Evolutionary conservation across 2,797 vertebrate genomes (phyloP).

Genomic region (Anolis apletophallus): DNA sequence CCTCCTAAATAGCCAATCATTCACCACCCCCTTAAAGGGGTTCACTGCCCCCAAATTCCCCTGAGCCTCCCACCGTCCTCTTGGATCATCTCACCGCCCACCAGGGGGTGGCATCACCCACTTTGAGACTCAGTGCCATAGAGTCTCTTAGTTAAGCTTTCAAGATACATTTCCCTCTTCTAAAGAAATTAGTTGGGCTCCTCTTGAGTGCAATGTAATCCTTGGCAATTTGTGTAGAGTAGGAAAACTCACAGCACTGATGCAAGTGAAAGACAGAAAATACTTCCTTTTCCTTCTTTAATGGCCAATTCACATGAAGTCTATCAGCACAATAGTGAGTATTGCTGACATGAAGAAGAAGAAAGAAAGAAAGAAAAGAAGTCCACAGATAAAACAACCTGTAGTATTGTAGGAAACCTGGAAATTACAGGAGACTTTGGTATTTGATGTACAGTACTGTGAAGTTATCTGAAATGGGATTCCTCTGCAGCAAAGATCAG

Average conservation of each 20-base stretch:
- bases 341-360: constrained; percentile 26
- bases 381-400: constrained; percentile 16
- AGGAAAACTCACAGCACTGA: constrained; percentile 1
- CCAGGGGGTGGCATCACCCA: too few relatives aligned
- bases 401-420: background rate
- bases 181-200: background rate
- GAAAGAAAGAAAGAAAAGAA: background rate
- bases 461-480: constrained; percentile 8
- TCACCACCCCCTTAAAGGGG: too few relatives aligned
- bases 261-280: background rate
- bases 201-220: background rate
- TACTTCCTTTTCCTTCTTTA: background rate
- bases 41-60: too few relatives aligned
- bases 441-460: background rate
- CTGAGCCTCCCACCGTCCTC: too few relatives aligned
- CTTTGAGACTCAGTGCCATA: too few relatives aligned
- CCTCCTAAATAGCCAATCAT: too few relatives aligned
- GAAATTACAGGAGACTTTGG: background rate
- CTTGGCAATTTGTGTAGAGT: constrained; percentile 12
- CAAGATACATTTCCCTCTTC: background rate
- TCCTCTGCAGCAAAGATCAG: constrained; percentile 57
- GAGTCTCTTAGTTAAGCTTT: background rate
- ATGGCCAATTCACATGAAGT: background rate
- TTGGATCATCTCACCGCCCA: too few relatives aligned
- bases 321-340: constrained; percentile 3